Conservation (phyloP, 1,140 invertebrate species). For the Heterodera carotae region DNA sequence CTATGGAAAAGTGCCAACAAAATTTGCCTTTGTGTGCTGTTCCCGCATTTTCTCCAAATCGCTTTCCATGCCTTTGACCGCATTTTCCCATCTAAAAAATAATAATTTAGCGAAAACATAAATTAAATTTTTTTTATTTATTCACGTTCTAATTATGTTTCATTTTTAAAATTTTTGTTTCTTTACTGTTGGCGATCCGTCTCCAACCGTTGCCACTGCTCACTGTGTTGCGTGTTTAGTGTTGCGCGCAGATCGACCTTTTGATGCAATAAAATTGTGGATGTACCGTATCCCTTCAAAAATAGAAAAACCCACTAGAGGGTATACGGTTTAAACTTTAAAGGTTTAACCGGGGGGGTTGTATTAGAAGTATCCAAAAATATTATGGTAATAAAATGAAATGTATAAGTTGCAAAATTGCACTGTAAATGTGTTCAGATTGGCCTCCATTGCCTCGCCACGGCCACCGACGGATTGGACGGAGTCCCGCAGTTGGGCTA, state of each 20-base stretch:
- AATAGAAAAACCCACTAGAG: no score
- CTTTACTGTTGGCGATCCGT: background rate
- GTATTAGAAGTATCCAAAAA: no score
- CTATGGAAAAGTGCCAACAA: background rate
- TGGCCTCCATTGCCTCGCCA: conserved; percentile 34
- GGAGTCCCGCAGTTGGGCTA: conserved; percentile 29
- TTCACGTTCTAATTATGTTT: no score
- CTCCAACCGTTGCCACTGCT: conserved; percentile 36
- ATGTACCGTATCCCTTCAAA: no score
- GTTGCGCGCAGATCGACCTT: background rate
- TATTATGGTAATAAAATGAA: no score
- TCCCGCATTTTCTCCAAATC: conserved; percentile 45
- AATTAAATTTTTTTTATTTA: no score
- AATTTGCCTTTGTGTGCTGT: conserved; percentile 16
- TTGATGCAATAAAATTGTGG: conserved; percentile 8
- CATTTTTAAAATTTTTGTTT: background rate
- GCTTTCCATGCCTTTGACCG: conserved; percentile 36
- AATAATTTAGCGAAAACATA: no score
- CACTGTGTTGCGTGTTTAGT: conserved; percentile 18
- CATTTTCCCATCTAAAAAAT: background rate
- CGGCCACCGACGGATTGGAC: conserved; percentile 28
- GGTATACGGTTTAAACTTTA: no score
- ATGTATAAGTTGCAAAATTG: no score
- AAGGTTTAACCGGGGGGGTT: no score
- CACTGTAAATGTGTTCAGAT: conserved; percentile 31